A percentile compares a stretch with the other conserved stretches of the same genome.
These are phyloP conservation scores for Rhea americana DNA, from an alignment of 2,113 vertebrate species.

Conservation along the genomic window DNA sequence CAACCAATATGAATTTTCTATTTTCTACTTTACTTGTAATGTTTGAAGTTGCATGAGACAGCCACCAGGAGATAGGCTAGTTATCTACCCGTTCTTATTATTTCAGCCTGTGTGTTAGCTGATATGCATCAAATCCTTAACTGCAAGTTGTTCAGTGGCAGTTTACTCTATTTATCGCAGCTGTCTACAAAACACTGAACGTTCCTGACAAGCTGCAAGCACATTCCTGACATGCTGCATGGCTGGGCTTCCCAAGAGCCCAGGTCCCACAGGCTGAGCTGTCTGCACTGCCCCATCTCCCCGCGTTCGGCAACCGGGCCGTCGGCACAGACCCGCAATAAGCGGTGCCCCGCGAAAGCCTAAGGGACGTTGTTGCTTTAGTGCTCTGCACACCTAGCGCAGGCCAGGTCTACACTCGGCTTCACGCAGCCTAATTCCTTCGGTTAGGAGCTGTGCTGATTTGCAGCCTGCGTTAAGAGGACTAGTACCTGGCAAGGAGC, in stretches of 20 bases:
- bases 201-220: not conserved
- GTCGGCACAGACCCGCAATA: accelerated
- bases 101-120: not conserved
- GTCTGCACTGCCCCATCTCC: not conserved
- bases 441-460: not conserved
- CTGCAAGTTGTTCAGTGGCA: accelerated
- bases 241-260: not conserved
- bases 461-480: not conserved
- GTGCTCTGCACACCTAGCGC: not conserved
- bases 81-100: accelerated
- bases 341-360: too few relatives aligned
- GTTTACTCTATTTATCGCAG: not conserved
- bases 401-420: not conserved
- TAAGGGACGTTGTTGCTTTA: not conserved
- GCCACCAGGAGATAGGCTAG: not conserved
- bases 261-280: not conserved
- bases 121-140: not conserved
- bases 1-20: not conserved
- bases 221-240: accelerated
- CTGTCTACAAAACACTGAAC: not conserved
- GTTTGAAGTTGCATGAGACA: not conserved
- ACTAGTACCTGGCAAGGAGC: not conserved
- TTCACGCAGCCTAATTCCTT: not conserved
- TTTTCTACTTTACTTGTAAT: not conserved
- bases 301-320: not conserved